Conservation (phyloP, 2,888 invertebrate species). For the Trilocha varians region DNA sequence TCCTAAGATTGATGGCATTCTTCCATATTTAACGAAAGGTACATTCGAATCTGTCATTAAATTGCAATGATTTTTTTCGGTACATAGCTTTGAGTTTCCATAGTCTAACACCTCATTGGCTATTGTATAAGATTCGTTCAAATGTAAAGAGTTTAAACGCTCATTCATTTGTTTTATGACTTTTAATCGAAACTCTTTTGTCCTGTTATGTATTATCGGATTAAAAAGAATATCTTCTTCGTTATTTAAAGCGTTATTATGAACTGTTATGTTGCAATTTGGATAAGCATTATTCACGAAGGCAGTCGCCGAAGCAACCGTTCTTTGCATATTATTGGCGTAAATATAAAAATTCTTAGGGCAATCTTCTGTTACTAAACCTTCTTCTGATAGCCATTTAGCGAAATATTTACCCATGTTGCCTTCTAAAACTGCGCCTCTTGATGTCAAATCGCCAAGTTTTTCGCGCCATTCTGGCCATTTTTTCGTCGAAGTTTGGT, state of each 20-base stretch:
- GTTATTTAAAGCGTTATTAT: constrained; percentile 32
- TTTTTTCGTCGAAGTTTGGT: constrained; percentile 30
- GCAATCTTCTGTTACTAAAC: constrained; percentile 26
- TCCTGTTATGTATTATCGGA: constrained; percentile 45
- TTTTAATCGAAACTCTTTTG: constrained; percentile 29
- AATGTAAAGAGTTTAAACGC: constrained; percentile 27
- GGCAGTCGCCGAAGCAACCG: constrained; percentile 43
- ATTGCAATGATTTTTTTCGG: constrained; percentile 35
- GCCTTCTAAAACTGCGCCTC: constrained; percentile 45
- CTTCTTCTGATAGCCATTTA: constrained; percentile 32
- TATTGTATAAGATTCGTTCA: constrained; percentile 33
- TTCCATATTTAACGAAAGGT: constrained; percentile 26
- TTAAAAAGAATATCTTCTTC: constrained; percentile 44
- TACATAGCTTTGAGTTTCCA: constrained; percentile 41
- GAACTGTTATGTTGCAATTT: constrained; percentile 40
- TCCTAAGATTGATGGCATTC: constrained; percentile 43
- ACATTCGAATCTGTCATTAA: constrained; percentile 34
- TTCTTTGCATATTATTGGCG: constrained; percentile 48
- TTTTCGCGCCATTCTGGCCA: constrained; percentile 50
- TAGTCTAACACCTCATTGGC: constrained; percentile 47
- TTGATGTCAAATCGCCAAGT: constrained; percentile 41
- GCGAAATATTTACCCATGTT: constrained; percentile 43
- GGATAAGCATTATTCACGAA: constrained; percentile 47
- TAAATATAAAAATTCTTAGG: constrained; percentile 49
- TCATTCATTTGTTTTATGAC: constrained; percentile 36